phyloP scores from a whole-genome alignment of 2,888 invertebrate genomes.

The Dichetophora obliterata region DNA sequence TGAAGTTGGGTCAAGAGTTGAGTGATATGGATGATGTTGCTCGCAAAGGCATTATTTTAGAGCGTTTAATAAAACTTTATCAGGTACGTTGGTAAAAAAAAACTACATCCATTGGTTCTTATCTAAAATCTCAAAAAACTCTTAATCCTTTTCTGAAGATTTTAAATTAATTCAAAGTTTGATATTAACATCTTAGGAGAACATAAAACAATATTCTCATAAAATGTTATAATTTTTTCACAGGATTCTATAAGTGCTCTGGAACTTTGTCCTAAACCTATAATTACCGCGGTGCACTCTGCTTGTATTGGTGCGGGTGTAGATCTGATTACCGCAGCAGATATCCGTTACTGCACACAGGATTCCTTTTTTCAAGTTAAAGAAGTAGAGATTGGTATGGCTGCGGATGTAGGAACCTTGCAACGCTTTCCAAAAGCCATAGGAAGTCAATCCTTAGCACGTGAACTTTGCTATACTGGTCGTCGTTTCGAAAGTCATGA shows the following conservation, averaged over 20 bases:
- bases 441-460: constrained; percentile 86
- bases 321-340: constrained; percentile 89
- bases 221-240: background rate
- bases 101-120: too few species aligned
- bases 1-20: constrained; percentile 62
- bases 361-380: constrained; percentile 94
- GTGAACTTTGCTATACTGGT: constrained; percentile 91
- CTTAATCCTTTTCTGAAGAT: too few species aligned
- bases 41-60: constrained; percentile 79
- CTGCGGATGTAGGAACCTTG: constrained; percentile 95
- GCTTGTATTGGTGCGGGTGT: constrained; percentile 94
- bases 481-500: constrained; percentile 85
- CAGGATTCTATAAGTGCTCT: constrained; percentile 80
- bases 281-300: constrained; percentile 88
- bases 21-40: constrained; percentile 81
- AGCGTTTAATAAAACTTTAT: constrained; percentile 75
- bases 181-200: too few species aligned
- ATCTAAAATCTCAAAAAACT: background rate
- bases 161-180: too few species aligned
- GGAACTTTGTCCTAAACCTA: constrained; percentile 92
- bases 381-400: constrained; percentile 88
- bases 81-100: constrained; percentile 70
- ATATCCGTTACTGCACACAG: constrained; percentile 90
- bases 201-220: too few species aligned
- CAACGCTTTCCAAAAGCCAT: constrained; percentile 92